These are phyloP conservation scores for Dione juno DNA, from an alignment of 2,888 invertebrate genomes.

Conservation along the genomic window DNA sequence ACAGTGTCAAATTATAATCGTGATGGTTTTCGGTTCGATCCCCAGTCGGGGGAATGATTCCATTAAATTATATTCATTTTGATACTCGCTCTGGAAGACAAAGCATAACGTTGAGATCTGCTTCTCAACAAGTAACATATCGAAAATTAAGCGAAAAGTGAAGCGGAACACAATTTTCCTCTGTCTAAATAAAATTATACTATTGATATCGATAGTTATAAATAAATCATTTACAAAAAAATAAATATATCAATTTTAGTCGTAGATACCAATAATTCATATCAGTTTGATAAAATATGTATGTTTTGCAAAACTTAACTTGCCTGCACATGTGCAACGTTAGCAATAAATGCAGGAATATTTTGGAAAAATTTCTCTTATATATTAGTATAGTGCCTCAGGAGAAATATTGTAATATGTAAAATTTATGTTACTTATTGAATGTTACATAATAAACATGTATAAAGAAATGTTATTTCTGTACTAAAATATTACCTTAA, in stretches of 20 bases:
- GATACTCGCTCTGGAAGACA: no score
- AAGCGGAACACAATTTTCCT: no score
- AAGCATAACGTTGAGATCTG: no score
- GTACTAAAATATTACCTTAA: not conserved
- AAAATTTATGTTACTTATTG: conserved; percentile 3
- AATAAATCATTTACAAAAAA: no score
- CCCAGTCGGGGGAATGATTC: no score
- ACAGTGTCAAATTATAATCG: no score
- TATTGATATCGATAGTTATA: no score
- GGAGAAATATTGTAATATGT: conserved; percentile 6
- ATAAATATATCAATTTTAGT: not conserved
- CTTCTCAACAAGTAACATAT: no score
- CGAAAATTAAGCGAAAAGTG: no score
- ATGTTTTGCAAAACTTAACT: not conserved
- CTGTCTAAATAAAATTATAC: no score
- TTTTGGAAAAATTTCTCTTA: not conserved
- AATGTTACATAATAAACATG: not conserved
- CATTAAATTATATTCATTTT: no score
- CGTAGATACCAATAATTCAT: not conserved
- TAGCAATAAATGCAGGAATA: conserved; percentile 10
- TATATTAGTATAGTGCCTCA: conserved; percentile 6
- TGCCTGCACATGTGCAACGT: conserved; percentile 5
- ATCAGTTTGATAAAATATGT: not conserved
- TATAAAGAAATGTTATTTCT: not conserved
- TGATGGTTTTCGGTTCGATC: no score